Conservation (phyloP, 2,888 invertebrate species). For the Drosophila kanekoi region DNA sequence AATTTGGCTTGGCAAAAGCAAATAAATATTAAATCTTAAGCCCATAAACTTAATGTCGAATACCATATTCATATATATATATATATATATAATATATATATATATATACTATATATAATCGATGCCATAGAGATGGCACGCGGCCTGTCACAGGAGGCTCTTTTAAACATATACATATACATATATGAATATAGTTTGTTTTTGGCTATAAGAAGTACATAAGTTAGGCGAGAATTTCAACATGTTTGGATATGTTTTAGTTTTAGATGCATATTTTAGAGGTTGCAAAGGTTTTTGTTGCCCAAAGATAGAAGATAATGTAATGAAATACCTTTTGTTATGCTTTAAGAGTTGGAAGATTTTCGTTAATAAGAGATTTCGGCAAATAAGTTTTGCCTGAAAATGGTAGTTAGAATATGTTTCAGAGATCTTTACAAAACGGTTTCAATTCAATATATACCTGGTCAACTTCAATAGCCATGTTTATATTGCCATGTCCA, state of each 20-base stretch:
- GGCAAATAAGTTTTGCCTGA: no score
- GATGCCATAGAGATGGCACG: constrained; percentile 35
- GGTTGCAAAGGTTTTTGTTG: neutral
- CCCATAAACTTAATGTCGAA: constrained; percentile 60
- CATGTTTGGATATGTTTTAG: neutral
- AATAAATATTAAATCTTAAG: constrained; percentile 76
- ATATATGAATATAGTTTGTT: neutral
- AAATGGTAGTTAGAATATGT: no score
- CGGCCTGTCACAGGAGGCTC: constrained; percentile 32
- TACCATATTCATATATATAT: constrained; percentile 4
- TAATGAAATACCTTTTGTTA: neutral
- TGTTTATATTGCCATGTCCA: no score
- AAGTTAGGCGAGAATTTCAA: constrained; percentile 9
- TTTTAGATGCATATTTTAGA: neutral
- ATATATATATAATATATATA: no score
- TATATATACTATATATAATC: constrained; percentile 7
- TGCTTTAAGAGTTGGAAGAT: no score
- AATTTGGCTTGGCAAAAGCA: constrained; percentile 60
- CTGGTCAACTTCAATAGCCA: no score
- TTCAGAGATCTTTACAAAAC: no score
- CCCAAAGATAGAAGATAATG: neutral
- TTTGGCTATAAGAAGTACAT: constrained; percentile 4
- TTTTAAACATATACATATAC: constrained; percentile 19
- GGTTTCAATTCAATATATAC: no score
- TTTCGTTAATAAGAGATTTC: no score